phyloP scores from a whole-genome alignment of 2,888 invertebrate genomes.

The Perizoma affinitatum region DNA sequence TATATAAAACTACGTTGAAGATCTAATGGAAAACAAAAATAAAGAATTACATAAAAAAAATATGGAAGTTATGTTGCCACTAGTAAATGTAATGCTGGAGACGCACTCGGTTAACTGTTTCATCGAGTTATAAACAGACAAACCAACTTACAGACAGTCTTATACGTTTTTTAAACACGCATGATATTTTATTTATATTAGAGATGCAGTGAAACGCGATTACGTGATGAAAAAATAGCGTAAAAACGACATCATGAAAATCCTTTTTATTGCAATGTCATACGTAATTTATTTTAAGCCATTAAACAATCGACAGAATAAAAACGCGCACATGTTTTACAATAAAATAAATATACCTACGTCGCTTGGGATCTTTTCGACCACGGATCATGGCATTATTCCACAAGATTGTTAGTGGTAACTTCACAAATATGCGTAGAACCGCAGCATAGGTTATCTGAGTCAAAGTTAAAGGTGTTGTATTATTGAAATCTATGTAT shows the following conservation, averaged over 20 bases:
- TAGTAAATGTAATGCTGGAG: too few species aligned
- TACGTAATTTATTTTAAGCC: conserved; percentile 50
- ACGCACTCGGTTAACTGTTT: too few species aligned
- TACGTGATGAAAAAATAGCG: conserved; percentile 14
- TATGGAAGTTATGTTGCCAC: too few species aligned
- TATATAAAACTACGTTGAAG: too few species aligned
- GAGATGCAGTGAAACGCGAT: conserved; percentile 1
- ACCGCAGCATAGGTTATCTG: neutral
- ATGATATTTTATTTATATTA: neutral
- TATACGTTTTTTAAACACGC: too few species aligned
- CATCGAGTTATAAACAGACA: too few species aligned
- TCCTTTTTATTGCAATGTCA: conserved; percentile 45
- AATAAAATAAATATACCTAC: conserved; percentile 76
- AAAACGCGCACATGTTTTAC: conserved; percentile 53
- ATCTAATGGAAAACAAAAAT: too few species aligned
- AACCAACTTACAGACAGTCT: too few species aligned
- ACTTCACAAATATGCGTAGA: neutral
- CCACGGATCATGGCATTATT: neutral
- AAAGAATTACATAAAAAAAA: too few species aligned
- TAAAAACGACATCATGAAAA: conserved; percentile 15
- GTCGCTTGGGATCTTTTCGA: neutral
- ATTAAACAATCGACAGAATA: conserved; percentile 28
- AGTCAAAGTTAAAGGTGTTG: too few species aligned
- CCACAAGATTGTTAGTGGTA: too few species aligned
- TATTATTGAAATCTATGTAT: too few species aligned